Conservation (phyloP, 2,797 vertebrate genomes). For the Channa striata region DNA sequence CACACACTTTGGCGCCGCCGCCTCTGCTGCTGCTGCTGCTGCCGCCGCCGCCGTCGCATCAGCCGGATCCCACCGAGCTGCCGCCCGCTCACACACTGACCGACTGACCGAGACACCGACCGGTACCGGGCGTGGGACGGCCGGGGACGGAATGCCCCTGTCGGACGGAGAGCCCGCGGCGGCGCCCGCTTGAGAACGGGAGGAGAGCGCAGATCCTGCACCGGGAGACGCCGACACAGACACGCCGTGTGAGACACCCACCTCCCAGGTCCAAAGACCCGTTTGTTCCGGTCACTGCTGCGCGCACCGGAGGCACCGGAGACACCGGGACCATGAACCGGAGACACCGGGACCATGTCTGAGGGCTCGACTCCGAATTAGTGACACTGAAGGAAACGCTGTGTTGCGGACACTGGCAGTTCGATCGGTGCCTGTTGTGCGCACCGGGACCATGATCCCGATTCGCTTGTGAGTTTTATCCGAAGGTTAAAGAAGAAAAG, state of each 20-base stretch:
- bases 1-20: slow-evolving; percentile 60
- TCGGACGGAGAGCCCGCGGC: slow-evolving; percentile 48
- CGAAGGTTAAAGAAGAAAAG: slow-evolving; percentile 27
- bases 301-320: slow-evolving; percentile 11
- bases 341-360: slow-evolving; percentile 60
- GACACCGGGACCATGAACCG: slow-evolving; percentile 85
- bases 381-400: slow-evolving; percentile 11
- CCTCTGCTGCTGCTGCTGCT: slow-evolving; percentile 22
- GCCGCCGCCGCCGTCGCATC: slow-evolving; percentile 24
- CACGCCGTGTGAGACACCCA: slow-evolving; percentile 17
- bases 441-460: slow-evolving; percentile 58
- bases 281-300: slow-evolving; percentile 29
- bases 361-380: slow-evolving; percentile 14
- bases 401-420: no score
- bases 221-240: slow-evolving; percentile 11
- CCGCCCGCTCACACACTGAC: slow-evolving; percentile 28
- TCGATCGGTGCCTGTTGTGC: slow-evolving; percentile 31
- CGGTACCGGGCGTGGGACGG: slow-evolving; percentile 25
- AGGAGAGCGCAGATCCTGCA: slow-evolving; percentile 51
- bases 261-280: slow-evolving; percentile 7
- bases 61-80: slow-evolving; percentile 66
- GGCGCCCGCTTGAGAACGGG: slow-evolving; percentile 45
- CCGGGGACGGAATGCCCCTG: slow-evolving; percentile 45
- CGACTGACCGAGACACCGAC: slow-evolving; percentile 4
- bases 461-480: slow-evolving; percentile 39